Evolutionary conservation across 30 jellyfish, hydroid and myxozoan genomes (phyloP), one percentile per base, ranked within the genome.

Genomic region (Morbakka virulenta): DNA sequence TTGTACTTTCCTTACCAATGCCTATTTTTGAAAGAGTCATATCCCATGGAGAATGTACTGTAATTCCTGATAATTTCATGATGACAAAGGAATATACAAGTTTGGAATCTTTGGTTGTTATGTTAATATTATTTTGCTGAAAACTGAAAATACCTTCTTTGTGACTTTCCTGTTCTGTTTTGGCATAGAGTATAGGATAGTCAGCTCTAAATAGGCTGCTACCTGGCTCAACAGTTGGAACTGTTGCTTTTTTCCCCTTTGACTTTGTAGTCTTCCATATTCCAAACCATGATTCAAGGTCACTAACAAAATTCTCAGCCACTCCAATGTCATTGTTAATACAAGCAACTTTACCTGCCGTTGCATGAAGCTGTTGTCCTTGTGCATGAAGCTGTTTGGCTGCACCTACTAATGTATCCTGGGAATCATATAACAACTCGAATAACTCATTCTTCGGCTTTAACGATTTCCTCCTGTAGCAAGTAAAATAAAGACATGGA

Each of bases 251-350:
- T 1, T 32, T 70, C 13, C 48, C 63, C 1, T 35, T 76, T 51
- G 66, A 20, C 1, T 26, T 28, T 71, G 32, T 74, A 1, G 71
- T 63, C 28, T 85, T 69, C 95, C 95, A 89, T 14, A 64, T 69
- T 3, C 94, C 89, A 77, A 89, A 89, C 97, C 97, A 89, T n/a
- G 97, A 89, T 3, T 89, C 85, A 63, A 89, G 29, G 70, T 89
- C 96, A 53, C 61, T 77, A 27, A 84, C 76, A 6, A 89, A 67
- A 14, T 85, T 48, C 33, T 89, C 95, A 3, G 90, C 91, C 6
- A 89, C 82, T 20, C 77, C 69, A 0, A 89, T 62, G 72, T 89
- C 97, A 32, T 82, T 32, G 51, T 89, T 89, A 36, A 89, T 48
- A 73, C 64, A 30, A 32, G 82, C 86, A 78, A 89, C 52, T 32